phyloP scores from a whole-genome alignment of 2,113 vertebrate species.

The Corythoichthys intestinalis region DNA sequence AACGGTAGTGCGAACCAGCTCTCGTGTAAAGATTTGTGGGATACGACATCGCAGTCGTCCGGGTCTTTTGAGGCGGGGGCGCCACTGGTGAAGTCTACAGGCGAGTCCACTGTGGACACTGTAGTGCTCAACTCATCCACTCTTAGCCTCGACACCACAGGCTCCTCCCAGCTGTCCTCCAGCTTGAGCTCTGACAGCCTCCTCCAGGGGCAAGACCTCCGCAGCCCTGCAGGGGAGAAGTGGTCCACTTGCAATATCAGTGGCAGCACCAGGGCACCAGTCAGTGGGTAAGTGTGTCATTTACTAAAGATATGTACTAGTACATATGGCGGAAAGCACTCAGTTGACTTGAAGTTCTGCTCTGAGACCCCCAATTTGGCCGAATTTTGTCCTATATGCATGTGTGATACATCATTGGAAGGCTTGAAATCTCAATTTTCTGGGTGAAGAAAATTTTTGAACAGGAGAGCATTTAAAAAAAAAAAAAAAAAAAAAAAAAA shows the following conservation, averaged over 20 bases:
- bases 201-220: slow-evolving; percentile 68
- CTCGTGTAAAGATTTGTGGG: slow-evolving; percentile 74
- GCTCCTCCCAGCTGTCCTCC: slow-evolving; percentile 88
- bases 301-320: too few relatives aligned
- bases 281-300: slow-evolving; percentile 77
- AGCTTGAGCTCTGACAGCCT: slow-evolving; percentile 86
- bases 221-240: slow-evolving; percentile 73
- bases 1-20: slow-evolving; percentile 23
- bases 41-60: slow-evolving; percentile 84
- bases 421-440: too few relatives aligned
- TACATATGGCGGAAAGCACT: too few relatives aligned
- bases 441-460: too few relatives aligned
- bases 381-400: too few relatives aligned
- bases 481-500: too few relatives aligned
- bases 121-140: slow-evolving; percentile 75
- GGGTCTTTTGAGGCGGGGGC: slow-evolving; percentile 71
- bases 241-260: slow-evolving; percentile 69
- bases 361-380: too few relatives aligned
- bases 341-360: too few relatives aligned
- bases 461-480: too few relatives aligned
- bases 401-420: too few relatives aligned
- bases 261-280: slow-evolving; percentile 58
- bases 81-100: slow-evolving; percentile 19
- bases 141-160: slow-evolving; percentile 84
- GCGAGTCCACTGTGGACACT: slow-evolving; percentile 33